phyloP scores from a whole-genome alignment of 1,140 invertebrate genomes.

The Lycorma delicatula region DNA sequence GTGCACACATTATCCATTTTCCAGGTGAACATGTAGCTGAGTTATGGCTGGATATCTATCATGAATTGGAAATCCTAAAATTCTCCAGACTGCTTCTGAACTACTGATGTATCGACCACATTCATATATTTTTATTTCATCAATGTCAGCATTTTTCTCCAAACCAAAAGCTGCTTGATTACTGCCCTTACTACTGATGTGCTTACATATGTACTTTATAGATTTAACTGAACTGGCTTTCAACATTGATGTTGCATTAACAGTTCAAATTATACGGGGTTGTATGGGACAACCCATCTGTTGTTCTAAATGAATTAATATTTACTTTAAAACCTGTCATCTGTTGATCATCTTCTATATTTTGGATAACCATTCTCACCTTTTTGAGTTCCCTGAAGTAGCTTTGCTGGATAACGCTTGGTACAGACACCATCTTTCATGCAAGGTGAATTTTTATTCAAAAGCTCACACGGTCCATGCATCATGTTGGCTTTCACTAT shows the following conservation, averaged over 20 bases:
- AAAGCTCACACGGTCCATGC: conserved; percentile 44
- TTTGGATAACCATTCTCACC: conserved; percentile 34
- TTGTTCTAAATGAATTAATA: conserved; percentile 32
- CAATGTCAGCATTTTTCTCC: conserved; percentile 25
- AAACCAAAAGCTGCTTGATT: conserved; percentile 28
- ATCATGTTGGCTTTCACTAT: conserved; percentile 42
- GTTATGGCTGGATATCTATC: conserved; percentile 34
- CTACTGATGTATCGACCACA: conserved; percentile 33
- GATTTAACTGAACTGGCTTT: conserved; percentile 36
- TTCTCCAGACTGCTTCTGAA: conserved; percentile 36
- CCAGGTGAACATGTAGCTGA: conserved; percentile 34
- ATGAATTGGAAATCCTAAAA: conserved; percentile 35
- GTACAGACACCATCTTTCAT: conserved; percentile 41
- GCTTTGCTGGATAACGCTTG: conserved; percentile 36
- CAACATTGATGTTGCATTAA: conserved; percentile 35
- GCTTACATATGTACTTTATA: conserved; percentile 39
- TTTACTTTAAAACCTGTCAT: conserved; percentile 19
- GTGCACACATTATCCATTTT: conserved; percentile 29
- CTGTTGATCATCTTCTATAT: conserved; percentile 29
- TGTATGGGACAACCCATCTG: conserved; percentile 38
- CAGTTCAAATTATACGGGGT: conserved; percentile 32
- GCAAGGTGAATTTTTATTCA: conserved; percentile 41
- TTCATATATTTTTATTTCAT: conserved; percentile 36
- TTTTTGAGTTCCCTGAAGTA: conserved; percentile 34
- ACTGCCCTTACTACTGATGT: conserved; percentile 38